Percentiles rank a stretch among this genome's conserved stretches.
phyloP scores from a whole-genome alignment of 2,888 invertebrate species.

The Cataglyphis rosenhaueri region DNA sequence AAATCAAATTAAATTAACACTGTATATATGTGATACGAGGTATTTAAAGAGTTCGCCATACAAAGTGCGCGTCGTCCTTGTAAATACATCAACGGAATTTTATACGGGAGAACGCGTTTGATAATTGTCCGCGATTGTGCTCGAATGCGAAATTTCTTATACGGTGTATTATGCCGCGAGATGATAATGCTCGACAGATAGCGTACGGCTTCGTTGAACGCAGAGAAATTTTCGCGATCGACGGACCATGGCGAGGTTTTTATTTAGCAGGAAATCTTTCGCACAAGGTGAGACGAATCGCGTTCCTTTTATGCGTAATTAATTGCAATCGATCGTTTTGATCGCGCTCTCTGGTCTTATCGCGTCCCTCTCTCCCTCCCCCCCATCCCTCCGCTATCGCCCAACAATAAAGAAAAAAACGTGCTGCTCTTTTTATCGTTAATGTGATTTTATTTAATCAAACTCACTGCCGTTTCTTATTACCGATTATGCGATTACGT shows the following conservation, averaged over 20 bases:
- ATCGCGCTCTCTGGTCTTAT: constrained; percentile 39
- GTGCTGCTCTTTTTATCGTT: not conserved
- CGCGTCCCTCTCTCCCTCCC: not conserved
- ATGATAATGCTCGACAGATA: not conserved
- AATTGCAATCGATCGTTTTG: constrained; percentile 45
- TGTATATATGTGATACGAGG: not conserved
- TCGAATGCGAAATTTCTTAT: not conserved
- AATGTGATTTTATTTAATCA: constrained; percentile 21
- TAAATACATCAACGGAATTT: not conserved
- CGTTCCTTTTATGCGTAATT: constrained; percentile 24
- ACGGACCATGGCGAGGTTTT: constrained; percentile 9
- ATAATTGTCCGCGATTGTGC: too few species aligned
- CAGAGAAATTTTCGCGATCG: not conserved
- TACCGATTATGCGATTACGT: not conserved
- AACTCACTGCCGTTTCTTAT: not conserved
- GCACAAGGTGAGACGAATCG: constrained; percentile 49
- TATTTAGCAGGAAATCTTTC: constrained; percentile 9
- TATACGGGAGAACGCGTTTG: too few species aligned
- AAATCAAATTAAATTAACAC: too few species aligned
- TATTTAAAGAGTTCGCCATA: not conserved
- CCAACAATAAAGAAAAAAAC: not conserved
- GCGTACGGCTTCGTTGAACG: not conserved
- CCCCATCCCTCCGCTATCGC: not conserved
- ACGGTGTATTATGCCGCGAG: not conserved
- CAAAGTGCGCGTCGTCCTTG: not conserved